Percentiles rank a stretch among this genome's conserved stretches.
Conservation (phyloP, 2,113 vertebrate species). For the Xiphias gladius region DNA sequence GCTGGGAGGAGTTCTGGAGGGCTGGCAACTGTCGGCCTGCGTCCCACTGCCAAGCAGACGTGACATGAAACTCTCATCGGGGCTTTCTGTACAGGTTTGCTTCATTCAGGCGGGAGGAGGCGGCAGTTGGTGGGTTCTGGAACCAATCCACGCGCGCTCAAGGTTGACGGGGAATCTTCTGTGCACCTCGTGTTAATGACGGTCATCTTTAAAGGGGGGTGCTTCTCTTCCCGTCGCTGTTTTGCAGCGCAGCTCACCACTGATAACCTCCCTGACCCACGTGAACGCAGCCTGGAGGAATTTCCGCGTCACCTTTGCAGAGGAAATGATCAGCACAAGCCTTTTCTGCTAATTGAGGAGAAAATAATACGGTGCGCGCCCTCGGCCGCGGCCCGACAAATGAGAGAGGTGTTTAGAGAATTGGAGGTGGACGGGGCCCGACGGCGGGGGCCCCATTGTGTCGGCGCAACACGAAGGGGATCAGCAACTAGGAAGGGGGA, state of each 20-base stretch:
- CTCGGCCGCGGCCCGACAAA: constrained; percentile 67
- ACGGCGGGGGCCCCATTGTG: constrained; percentile 80
- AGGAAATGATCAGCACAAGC: constrained; percentile 81
- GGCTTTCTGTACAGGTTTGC: constrained; percentile 23
- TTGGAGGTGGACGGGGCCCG: constrained; percentile 62
- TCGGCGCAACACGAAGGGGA: constrained; percentile 73
- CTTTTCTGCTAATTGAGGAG: constrained; percentile 79
- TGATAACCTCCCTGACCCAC: constrained; percentile 33
- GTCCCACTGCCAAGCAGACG: constrained; percentile 18
- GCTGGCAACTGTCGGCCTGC: constrained; percentile 29
- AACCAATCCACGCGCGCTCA: not conserved
- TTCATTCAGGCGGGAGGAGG: not conserved
- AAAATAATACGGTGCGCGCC: constrained; percentile 70
- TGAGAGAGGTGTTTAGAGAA: constrained; percentile 75
- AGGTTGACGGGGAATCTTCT: not conserved
- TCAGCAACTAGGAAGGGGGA: constrained; percentile 71
- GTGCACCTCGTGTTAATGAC: not conserved
- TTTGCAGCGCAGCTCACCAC: not conserved
- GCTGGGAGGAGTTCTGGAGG: constrained; percentile 60
- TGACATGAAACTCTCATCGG: constrained; percentile 64
- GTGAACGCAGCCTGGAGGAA: constrained; percentile 26
- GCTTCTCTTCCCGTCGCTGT: too few species aligned
- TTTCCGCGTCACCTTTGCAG: constrained; percentile 56
- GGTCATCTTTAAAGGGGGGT: not conserved
- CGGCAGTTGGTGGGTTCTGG: not conserved